Evolutionary conservation across 2,888 invertebrate species (phyloP).

Genomic region (Acanthosepion lycidas): DNA sequence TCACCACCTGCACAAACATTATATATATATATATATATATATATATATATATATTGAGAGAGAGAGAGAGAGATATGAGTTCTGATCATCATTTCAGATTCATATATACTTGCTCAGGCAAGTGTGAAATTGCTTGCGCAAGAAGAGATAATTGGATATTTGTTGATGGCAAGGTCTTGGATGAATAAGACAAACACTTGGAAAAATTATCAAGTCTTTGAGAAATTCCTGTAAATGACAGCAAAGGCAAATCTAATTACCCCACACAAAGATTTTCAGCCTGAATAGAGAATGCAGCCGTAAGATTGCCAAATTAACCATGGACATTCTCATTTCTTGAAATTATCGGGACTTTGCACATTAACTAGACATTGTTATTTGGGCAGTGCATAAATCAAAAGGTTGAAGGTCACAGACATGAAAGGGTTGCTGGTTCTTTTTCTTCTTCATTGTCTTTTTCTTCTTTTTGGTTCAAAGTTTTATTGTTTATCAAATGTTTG

Average conservation of each 20-base stretch:
- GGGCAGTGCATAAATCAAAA: neutral
- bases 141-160: constrained; percentile 21
- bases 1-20: too few relatives aligned
- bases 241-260: neutral
- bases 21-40: neutral
- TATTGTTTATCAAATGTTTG: neutral
- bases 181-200: neutral
- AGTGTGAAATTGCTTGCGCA: constrained; percentile 22
- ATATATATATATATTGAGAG: neutral
- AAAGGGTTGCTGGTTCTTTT: neutral
- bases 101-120: neutral
- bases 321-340: neutral
- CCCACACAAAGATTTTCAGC: neutral
- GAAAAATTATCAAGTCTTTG: constrained; percentile 33
- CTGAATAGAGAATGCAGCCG: neutral
- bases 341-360: neutral
- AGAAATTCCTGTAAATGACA: constrained; percentile 8
- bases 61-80: neutral
- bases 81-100: neutral
- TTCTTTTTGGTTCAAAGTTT: neutral
- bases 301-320: constrained; percentile 33
- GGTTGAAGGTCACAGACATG: neutral
- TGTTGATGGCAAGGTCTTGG: neutral
- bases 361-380: neutral
- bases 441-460: neutral